phyloP scores from a whole-genome alignment of 2,113 vertebrate genomes.

The Corydoras sp. region DNA sequence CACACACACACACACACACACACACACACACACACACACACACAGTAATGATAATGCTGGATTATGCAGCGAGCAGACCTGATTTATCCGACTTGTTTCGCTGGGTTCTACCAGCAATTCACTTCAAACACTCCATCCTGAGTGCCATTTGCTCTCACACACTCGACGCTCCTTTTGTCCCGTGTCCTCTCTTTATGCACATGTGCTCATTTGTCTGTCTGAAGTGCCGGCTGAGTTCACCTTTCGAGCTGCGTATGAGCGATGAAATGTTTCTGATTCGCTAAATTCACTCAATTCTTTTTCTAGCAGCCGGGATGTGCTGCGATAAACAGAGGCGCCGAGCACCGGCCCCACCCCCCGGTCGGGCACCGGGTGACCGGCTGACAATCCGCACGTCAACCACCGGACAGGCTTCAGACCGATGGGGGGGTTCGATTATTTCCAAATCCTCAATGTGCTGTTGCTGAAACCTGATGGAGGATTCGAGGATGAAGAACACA shows the following conservation, averaged over 20 bases:
- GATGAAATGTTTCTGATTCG: background rate
- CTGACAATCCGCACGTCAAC: too few relatives aligned
- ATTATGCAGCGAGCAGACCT: slow-evolving; percentile 63
- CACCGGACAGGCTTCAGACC: too few relatives aligned
- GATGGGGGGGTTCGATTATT: too few relatives aligned
- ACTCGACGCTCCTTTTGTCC: slow-evolving; percentile 11
- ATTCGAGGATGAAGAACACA: too few relatives aligned
- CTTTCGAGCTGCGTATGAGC: background rate
- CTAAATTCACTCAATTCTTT: background rate
- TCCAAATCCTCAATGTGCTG: too few relatives aligned
- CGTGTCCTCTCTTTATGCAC: background rate
- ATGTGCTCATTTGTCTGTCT: slow-evolving; percentile 33
- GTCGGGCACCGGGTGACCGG: too few relatives aligned
- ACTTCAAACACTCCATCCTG: slow-evolving; percentile 55
- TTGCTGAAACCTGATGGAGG: too few relatives aligned
- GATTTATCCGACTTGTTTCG: slow-evolving; percentile 50
- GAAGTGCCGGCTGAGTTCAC: slow-evolving; percentile 4
- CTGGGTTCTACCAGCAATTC: slow-evolving; percentile 60
- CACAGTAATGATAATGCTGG: slow-evolving; percentile 32
- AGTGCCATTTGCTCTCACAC: slow-evolving; percentile 53
- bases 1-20: slow-evolving; percentile 17
- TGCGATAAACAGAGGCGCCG: too few relatives aligned
- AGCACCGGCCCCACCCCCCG: too few relatives aligned
- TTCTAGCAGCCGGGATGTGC: too few relatives aligned
- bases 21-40: slow-evolving; percentile 12